These are phyloP conservation scores for Parnassius smintheus DNA, from an alignment of 2,888 invertebrate genomes.

Conservation along the genomic window DNA sequence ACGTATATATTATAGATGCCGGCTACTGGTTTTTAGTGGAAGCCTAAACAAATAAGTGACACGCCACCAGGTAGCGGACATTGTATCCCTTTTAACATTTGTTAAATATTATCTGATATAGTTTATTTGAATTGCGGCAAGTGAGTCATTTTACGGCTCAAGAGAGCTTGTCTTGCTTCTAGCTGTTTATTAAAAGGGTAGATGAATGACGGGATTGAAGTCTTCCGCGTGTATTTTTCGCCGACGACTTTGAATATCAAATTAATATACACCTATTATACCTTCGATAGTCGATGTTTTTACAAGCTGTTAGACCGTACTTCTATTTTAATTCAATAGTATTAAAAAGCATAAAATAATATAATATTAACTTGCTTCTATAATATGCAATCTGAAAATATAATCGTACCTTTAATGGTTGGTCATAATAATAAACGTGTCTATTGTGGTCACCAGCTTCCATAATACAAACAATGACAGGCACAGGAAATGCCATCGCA, in stretches of 20 bases:
- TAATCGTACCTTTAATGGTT: constrained; percentile 5
- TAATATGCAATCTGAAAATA: neutral
- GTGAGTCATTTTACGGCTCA: constrained; percentile 37
- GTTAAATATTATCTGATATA: constrained; percentile 76
- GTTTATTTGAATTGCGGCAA: constrained; percentile 58
- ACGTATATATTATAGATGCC: constrained; percentile 55
- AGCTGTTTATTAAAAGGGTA: constrained; percentile 5
- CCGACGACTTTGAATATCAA: too few species aligned
- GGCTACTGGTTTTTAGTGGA: constrained; percentile 78
- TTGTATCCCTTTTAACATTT: constrained; percentile 69
- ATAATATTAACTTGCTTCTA: neutral
- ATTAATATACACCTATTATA: too few species aligned
- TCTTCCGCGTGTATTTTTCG: constrained; percentile 5
- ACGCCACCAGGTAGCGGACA: constrained; percentile 66
- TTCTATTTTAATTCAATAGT: too few species aligned
- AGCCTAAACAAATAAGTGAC: constrained; percentile 79
- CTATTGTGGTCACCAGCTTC: constrained; percentile 7
- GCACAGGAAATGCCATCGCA: constrained; percentile 51
- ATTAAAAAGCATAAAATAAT: too few species aligned
- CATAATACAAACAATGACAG: constrained; percentile 22
- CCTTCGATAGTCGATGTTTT: too few species aligned
- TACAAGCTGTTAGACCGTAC: too few species aligned
- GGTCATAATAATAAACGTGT: constrained; percentile 16
- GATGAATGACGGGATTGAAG: neutral
- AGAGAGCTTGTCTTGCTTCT: constrained; percentile 13